Conservation (phyloP, 2,888 invertebrate species). For the Nemotelus nigrinus region DNA sequence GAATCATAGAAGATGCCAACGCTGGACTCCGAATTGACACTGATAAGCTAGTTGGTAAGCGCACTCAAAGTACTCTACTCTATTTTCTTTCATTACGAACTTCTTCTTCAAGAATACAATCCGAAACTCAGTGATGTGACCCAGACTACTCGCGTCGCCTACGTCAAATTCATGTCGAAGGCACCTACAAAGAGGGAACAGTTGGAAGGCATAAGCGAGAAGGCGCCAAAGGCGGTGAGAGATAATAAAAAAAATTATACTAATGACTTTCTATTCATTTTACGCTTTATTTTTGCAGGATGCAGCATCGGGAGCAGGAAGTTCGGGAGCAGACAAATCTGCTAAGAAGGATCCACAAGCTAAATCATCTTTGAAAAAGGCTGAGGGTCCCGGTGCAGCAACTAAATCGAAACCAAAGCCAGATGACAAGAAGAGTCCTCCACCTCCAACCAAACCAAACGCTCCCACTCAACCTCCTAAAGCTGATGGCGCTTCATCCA, state of each 20-base stretch:
- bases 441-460: slow-evolving; percentile 16
- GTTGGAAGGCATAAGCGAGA: slow-evolving; percentile 38
- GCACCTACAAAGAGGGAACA: slow-evolving; percentile 70
- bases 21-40: slow-evolving; percentile 74
- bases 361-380: background rate
- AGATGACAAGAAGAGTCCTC: slow-evolving; percentile 12
- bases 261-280: slow-evolving; percentile 5
- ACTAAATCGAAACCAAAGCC: slow-evolving; percentile 46
- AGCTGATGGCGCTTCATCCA: slow-evolving; percentile 53
- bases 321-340: background rate
- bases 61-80: background rate
- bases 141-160: slow-evolving; percentile 82
- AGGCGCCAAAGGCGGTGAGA: slow-evolving; percentile 49
- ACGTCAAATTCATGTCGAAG: slow-evolving; percentile 86
- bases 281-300: background rate
- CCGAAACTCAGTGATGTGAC: slow-evolving; percentile 80
- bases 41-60: slow-evolving; percentile 74
- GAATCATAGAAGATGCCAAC: slow-evolving; percentile 75
- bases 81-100: slow-evolving; percentile 14
- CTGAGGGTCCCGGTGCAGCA: slow-evolving; percentile 32
- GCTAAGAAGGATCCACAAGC: background rate
- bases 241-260: background rate
- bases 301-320: background rate
- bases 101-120: slow-evolving; percentile 73
- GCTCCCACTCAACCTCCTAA: background rate